Base-by-base conservation (phyloP, 2,888 invertebrate genomes). In the Petrophora chlorosata region DNA sequence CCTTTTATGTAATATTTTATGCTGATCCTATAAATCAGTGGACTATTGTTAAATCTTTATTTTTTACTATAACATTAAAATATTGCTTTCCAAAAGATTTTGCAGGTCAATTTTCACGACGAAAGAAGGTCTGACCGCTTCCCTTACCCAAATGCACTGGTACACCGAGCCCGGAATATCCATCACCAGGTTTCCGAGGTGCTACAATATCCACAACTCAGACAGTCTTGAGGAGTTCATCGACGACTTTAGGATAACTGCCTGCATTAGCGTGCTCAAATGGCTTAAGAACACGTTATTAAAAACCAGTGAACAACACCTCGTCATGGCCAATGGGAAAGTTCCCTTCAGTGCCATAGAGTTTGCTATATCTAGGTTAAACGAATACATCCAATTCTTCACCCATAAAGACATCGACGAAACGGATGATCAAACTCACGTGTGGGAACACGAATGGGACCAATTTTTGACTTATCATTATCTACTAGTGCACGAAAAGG, bases 391-490 rank as follows among this genome's bases (percentile, higher is more conserved):
- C n/a, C 92, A 93, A 3, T 92, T 92, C 63, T 93, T 93, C 56
- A 92, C 93, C 14, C 96, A 96, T 74, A 94, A 93, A 67, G 95
- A 95, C 64, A 94, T 95, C 58, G 94, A 96, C 66, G 95, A 95
- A 57, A 92, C 94, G 2, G 95, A 94, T 63, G 93, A 93, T 36
- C 87, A 89, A 52, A 52, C 62, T 10, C 91, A 92, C 59, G 85
- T 95, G 30, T 95, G 95, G 94, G 95, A 96, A 57, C 94, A 95
- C 67, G 96, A 98, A 73, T 98, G 98, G 98, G 96, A 97, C 69
- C 94, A 95, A 65, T 96, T 98, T 70, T 86, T 96, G 2, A 92
- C 92, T 0, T 93, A 94, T 69, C 94, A 93, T 78, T 92, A 93
- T 82, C 78, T 92, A 43, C 69, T 95, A 76, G 93, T 97, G 76